A percentile compares a stretch with the other conserved stretches of the same genome.
Conservation (phyloP, 2,888 invertebrate genomes). For the Chrysolina americana region DNA sequence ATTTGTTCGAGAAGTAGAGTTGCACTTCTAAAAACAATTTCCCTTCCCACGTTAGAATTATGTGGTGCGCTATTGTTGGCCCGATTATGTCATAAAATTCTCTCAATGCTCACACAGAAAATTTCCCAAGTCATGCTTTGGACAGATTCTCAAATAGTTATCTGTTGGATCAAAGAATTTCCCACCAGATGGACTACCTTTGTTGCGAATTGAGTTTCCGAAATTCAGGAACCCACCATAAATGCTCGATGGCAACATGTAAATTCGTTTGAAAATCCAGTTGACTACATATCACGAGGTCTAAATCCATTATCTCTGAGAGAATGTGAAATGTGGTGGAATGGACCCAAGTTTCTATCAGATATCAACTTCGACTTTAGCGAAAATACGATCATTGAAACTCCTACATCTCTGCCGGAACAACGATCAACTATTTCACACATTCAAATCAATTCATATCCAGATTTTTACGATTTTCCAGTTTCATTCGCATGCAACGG, state of each 20-base stretch:
- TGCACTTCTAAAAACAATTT: no score
- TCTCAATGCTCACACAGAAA: conserved; percentile 8
- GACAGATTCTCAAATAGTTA: conserved; percentile 38
- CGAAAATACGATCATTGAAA: no score
- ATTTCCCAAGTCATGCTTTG: conserved; percentile 30
- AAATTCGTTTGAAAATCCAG: not conserved
- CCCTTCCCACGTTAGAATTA: no score
- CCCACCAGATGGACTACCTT: conserved; percentile 37
- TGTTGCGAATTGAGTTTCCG: conserved; percentile 43
- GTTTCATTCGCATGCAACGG: no score
- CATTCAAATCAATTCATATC: no score
- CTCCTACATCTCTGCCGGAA: no score
- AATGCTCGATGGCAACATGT: conserved; percentile 38
- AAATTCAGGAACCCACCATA: conserved; percentile 38
- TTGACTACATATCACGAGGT: conserved; percentile 27
- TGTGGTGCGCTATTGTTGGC: conserved; percentile 29
- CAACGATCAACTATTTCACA: no score
- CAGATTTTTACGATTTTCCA: no score
- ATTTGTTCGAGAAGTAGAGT: no score
- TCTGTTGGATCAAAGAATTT: not conserved
- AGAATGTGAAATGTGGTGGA: conserved; percentile 13
- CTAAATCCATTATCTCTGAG: not conserved
- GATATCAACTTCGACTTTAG: no score
- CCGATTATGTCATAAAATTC: conserved; percentile 10
- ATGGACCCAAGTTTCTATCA: not conserved